A percentile compares a stretch with the other conserved stretches of the same genome.
Evolutionary conservation across 2,888 invertebrate genomes (phyloP).

Genomic region (Coleophora deauratella): DNA sequence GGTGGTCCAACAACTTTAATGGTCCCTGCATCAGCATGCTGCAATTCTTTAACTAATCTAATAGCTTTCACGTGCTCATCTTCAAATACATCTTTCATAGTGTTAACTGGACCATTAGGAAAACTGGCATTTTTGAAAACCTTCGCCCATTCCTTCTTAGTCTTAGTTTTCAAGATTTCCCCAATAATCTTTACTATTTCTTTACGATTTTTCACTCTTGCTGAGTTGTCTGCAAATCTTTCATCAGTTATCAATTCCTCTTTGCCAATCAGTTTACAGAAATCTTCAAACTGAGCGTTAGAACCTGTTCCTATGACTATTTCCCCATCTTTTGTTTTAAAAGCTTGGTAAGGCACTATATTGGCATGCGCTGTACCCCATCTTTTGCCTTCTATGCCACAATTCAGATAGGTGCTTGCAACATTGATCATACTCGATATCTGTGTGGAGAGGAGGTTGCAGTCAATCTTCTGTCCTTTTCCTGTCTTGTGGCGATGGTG

Average conservation of each 20-base stretch:
- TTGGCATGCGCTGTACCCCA: slow-evolving; percentile 97
- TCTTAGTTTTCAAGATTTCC: slow-evolving; percentile 72
- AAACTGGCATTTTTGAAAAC: slow-evolving; percentile 83
- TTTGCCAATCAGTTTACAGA: slow-evolving; percentile 78
- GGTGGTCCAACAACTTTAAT: slow-evolving; percentile 90
- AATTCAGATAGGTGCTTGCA: slow-evolving; percentile 92
- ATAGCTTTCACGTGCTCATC: slow-evolving; percentile 88
- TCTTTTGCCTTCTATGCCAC: slow-evolving; percentile 81
- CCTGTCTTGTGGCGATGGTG: slow-evolving; percentile 84
- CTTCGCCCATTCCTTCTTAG: slow-evolving; percentile 82
- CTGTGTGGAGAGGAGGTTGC: slow-evolving; percentile 94
- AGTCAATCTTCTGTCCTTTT: slow-evolving; percentile 93
- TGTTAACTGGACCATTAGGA: slow-evolving; percentile 94
- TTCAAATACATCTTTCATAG: slow-evolving; percentile 86
- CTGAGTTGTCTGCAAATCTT: slow-evolving; percentile 81
- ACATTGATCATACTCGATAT: slow-evolving; percentile 91
- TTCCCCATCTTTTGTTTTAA: slow-evolving; percentile 86
- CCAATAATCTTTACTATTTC: slow-evolving; percentile 78
- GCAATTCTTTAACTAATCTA: slow-evolving; percentile 80
- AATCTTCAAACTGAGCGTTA: slow-evolving; percentile 83
- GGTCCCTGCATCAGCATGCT: slow-evolving; percentile 79
- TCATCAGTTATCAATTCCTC: slow-evolving; percentile 75
- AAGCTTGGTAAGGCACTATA: slow-evolving; percentile 95
- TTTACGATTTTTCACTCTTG: slow-evolving; percentile 84
- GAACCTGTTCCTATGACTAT: slow-evolving; percentile 92